Base-by-base conservation (phyloP, 2,113 vertebrate species). In the Cettia cetti region DNA sequence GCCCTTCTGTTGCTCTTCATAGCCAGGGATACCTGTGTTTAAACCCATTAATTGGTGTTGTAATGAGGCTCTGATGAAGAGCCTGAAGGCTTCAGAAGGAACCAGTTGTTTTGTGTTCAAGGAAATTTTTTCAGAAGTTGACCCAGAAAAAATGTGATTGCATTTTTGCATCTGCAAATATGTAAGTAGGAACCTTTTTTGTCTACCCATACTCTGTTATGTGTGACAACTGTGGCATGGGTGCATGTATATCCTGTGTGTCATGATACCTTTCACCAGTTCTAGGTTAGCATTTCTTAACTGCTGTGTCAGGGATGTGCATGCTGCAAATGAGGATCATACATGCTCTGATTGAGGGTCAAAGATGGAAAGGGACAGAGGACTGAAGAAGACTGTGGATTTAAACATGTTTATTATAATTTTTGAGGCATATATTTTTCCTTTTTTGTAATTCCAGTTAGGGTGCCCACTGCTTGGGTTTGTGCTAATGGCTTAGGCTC, bases 401-500 rank as follows among this genome's bases (percentile, higher is more conserved):
- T 90, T 85, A 52, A 82, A 35, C 11, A 23, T 7, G 5, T 40
- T 63, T 35, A 31, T 53, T 59, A 6, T 27, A 17, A 31, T 22
- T 85, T 82, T 28, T 65, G 45, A 64, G 40, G 28, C n/a, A 2
- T 61, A 8, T 4, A 20, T 54, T 54, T 88, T 89, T 24, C 16
- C 26, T 72, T 45, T 86, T 11, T 33, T 47, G 11, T 79, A 85
- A 70, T 56, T 69, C 23, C 5, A 0, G 3, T 45, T 49, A 44
- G 54, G 26, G n/a, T 80, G 44, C 40, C n/a, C 8, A 6, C 19
- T 63, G 20, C 30, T 56, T 24, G 24, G 27, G 9, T 68, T 83
- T 1, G 0, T 4, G 2, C 16, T 50, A 16, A 17, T 35, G 10
- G 13, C 35, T 83, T 20, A 15, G 44, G 7, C n/a, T 77, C 0